Base-by-base conservation (phyloP, 2,113 vertebrate genomes). In the Poeciliopsis prolifica region DNA sequence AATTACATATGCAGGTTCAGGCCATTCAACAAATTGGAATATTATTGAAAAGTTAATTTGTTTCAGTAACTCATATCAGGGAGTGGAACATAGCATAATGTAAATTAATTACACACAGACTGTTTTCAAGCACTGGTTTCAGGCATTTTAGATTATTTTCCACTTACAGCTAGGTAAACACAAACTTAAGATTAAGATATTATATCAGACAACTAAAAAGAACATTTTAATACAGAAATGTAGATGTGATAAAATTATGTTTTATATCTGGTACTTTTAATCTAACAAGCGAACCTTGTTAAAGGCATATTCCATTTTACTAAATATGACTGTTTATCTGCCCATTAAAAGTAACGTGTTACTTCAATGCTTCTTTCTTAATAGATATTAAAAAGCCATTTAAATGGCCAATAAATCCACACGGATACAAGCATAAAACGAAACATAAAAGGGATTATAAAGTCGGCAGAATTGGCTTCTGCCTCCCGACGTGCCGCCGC, bases 401-500 rank as follows among this genome's bases (percentile, higher is more conserved):
- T 29, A 51, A 75, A 77, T 35, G 31, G 28, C 8, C 28, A 61
- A 73, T 77, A 69, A 77, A 69, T 37, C 67, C 1, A 2, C 40
- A 67, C 30, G 10, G 44, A 82, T 54, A 67, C 24, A 73, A 31
- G 48, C 15, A 64, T 75, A 35, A 65, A 86, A 70, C 13, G 4
- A 65, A 79, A 77, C 72, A n/a, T 62, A 65, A 88, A 82, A 74
- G 28, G 9, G 60, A 80, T 68, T 61, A 72, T 29, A 62, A 15
- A 74, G 64, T 33, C 31, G 30, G 71, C 70, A 77, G 80, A 69
- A 80, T 17, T 70, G 78, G 35, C 61, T 30, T 68, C 44, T 70
- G 79, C 51, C 75, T 70, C 70, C 40, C 24, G 19, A 31, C 33
- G 26, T 42, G 22, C 65, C 10, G 58, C 63, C 33, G 31, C 62